Base-by-base conservation (phyloP, 2,113 vertebrate species). In the Ictidomys tridecemlineatus region DNA sequence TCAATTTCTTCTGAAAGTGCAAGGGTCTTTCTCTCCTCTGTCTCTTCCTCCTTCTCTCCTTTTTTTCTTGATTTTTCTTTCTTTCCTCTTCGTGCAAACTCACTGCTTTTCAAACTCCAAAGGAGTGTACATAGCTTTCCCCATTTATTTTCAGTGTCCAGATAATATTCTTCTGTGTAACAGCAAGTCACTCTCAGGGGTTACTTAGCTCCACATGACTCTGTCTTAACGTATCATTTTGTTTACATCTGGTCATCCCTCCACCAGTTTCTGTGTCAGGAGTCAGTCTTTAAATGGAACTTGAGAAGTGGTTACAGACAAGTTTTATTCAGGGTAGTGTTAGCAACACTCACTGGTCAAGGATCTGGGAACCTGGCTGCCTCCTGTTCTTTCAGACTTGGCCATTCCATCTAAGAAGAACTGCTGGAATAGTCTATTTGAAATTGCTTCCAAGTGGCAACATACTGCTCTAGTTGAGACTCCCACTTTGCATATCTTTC, bases 1-100 rank as follows among this genome's bases (percentile, higher is more conserved):
- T 89, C 16, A 87, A 8, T 96, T 82, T 94, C n/a, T 87, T 93
- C 37, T 69, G 45, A 88, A 93, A 95, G 56, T 70, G 3, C 16
- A n/a, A 76, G 30, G 11, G 42, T 63, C 32, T 67, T 32, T 69
- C 58, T 42, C 14, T 10, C 61, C 13, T n/a, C 18, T 67, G 6
- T 34, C 7, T 37, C 65, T 34, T 28, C 12, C 1, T 69, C 16
- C 4, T 17, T 42, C 8, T 13, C 42, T 28, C 8, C 11, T 11
- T 63, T 11, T 5, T 5, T 12, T 82, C 10, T 7, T 34, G 45
- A 13, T 12, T 13, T 20, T 17, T 18, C 14, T 34, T 45, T 13
- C 1, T 24, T 70, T 34, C 3, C 8, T 32, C 16, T 65, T 73
- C 51, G 34, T 42, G 63, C 67, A 61, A 70, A 87, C 17, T 76